Base-by-base conservation (phyloP, 2,888 invertebrate species). In the Ditylenchus weischeri region DNA sequence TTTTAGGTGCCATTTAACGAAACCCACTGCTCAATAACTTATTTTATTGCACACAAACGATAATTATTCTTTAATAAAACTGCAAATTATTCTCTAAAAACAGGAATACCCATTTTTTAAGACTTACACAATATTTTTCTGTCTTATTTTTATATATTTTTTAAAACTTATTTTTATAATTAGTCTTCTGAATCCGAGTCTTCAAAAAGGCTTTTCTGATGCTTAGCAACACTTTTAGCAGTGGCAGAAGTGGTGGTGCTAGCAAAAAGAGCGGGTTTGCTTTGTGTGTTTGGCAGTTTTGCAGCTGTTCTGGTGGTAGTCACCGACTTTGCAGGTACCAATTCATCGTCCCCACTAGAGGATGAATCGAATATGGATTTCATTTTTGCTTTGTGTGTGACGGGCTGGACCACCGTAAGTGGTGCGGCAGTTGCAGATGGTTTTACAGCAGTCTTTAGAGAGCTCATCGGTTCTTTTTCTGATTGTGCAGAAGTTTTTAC, bases 191-290 rank as follows among this genome's bases (percentile, higher is more conserved):
- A 68, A 5, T 68, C 68, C 13, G 68, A 69, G n/a, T 68, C 68
- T 21, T 68, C 68, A 57, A 68, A 68, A 21, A 68, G 60, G 35
- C 68, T 68, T 49, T 68, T 68, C 21, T 43, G 38, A n/a, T 48
- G 43, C 51, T 68, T 69, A n/a, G 23, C 36, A 35, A 11, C 36
- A 29, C 43, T 49, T 64, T 18, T 19, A 13, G 64, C 29, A 61
- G 35, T 21, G 10, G 5, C 38, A 61, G 38, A 59, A 23, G n/a
- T 35, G 29, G 7, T 29, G 13, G 21, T 50, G 13, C 51, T 21
- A 29, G 23, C 36, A 10, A 36, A 18, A 23, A 49, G 21, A 19
- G 49, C 21, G 13, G 13, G 64, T 63, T 21, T 50, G 36, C 21
- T 54, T 23, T 29, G 50, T 51, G 51, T 18, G 19, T 35, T 35